Conservation (phyloP, 2,113 vertebrate genomes). For the Gobiocypris rarus region DNA sequence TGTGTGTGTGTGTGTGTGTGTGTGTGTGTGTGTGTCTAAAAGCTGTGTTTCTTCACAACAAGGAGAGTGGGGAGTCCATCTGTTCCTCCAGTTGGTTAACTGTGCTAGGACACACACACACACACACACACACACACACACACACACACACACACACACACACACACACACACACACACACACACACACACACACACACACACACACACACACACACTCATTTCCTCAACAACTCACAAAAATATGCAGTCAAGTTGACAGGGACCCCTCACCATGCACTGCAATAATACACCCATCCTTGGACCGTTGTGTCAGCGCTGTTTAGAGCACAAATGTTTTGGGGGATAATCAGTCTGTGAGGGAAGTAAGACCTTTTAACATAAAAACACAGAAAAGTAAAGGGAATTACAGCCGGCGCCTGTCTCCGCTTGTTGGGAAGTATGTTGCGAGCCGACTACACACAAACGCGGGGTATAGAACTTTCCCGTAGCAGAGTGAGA, state of each 20-base stretch:
- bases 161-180: constrained; percentile 32
- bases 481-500: background rate
- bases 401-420: constrained; percentile 30
- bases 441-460: constrained; percentile 8
- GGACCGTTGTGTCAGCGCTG: background rate
- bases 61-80: constrained; percentile 58
- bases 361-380: constrained; percentile 38
- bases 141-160: constrained; percentile 36
- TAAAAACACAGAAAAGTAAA: constrained; percentile 29
- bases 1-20: constrained; percentile 41
- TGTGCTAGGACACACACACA: constrained; percentile 45
- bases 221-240: constrained; percentile 29
- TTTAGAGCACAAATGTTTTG: constrained; percentile 31
- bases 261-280: constrained; percentile 26
- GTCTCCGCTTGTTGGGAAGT: constrained; percentile 20
- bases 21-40: constrained; percentile 47
- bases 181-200: constrained; percentile 15
- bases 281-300: constrained; percentile 32
- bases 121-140: constrained; percentile 34
- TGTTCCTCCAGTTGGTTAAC: constrained; percentile 60
- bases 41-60: constrained; percentile 51
- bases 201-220: constrained; percentile 34
- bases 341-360: constrained; percentile 7
- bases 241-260: constrained; percentile 44
- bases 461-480: constrained; percentile 1